Evolutionary conservation across 2,113 vertebrate species (phyloP).

Genomic region (Microcebus tavaratra): DNA sequence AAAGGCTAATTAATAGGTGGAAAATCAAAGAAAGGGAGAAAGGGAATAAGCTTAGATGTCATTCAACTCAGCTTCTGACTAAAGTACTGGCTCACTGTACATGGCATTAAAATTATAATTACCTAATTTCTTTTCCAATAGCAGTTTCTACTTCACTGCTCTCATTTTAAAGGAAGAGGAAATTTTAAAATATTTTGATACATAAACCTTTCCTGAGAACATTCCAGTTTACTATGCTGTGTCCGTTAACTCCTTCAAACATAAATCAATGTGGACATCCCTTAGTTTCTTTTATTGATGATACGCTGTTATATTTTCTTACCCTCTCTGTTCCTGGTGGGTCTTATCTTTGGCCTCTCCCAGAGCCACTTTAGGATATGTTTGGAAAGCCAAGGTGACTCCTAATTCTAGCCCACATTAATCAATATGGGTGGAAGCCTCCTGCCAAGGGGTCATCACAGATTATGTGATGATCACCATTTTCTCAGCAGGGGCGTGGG

Average conservation of each 20-base stretch:
- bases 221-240: background rate
- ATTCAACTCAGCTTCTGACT: background rate
- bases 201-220: background rate
- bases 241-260: background rate
- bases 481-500: background rate
- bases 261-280: constrained; percentile 2
- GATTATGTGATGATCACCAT: background rate
- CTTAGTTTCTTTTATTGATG: background rate
- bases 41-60: background rate
- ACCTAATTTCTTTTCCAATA: background rate
- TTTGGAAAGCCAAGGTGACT: constrained; percentile 44
- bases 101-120: background rate
- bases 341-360: background rate
- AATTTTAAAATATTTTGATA: constrained; percentile 11
- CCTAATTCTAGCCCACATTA: background rate
- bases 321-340: background rate
- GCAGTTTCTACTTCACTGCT: background rate
- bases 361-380: background rate
- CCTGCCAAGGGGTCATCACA: background rate
- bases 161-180: constrained; percentile 22
- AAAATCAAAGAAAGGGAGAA: background rate
- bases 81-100: background rate
- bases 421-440: background rate
- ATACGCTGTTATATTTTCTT: background rate
- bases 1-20: background rate